Conservation (phyloP, 2,888 invertebrate genomes). For the Tenthredo scrophulariae region DNA sequence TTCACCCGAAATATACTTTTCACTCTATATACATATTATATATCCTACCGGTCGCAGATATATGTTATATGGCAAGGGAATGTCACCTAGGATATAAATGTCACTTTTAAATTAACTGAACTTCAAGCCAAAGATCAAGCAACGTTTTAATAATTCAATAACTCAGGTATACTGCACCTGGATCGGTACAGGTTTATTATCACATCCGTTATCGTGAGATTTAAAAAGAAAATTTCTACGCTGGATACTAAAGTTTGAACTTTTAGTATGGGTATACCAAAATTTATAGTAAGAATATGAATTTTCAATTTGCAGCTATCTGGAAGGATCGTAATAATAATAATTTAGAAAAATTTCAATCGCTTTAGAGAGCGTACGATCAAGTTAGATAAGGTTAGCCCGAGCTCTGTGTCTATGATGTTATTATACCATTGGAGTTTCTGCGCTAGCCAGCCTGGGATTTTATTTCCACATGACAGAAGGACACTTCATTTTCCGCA, state of each 20-base stretch:
- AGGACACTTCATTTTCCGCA: slow-evolving; percentile 46
- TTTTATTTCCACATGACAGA: slow-evolving; percentile 44
- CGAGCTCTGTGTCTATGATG: neutral
- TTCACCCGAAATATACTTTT: slow-evolving; percentile 16
- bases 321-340: neutral
- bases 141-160: neutral
- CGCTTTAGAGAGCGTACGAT: neutral
- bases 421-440: neutral
- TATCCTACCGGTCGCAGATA: slow-evolving; percentile 72
- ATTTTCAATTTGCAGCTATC: too few species aligned
- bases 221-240: neutral
- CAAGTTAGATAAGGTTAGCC: neutral
- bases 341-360: neutral
- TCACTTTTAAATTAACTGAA: slow-evolving; percentile 12
- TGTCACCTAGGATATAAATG: slow-evolving; percentile 25
- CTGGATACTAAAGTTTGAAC: neutral
- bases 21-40: neutral
- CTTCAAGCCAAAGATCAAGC: slow-evolving; percentile 20
- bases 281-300: neutral
- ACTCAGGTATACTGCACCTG: neutral
- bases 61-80: slow-evolving; percentile 54
- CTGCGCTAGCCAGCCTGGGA: neutral
- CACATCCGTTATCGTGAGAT: neutral
- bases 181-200: neutral
- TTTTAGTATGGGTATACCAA: neutral